phyloP scores from a whole-genome alignment of 2,797 vertebrate genomes.

The Acomys russatus region DNA sequence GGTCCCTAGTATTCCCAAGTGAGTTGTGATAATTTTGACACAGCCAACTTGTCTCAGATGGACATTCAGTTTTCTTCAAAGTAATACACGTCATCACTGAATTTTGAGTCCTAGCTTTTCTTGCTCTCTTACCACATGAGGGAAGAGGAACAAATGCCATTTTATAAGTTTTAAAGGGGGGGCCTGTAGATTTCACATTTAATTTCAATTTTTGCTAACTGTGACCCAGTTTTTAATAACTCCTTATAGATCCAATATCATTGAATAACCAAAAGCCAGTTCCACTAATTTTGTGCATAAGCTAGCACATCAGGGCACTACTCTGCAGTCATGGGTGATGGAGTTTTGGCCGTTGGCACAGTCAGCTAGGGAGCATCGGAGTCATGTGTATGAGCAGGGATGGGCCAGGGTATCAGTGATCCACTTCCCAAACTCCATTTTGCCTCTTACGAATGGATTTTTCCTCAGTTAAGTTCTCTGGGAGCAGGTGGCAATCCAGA shows the following conservation, averaged over 20 bases:
- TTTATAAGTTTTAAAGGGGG: background rate
- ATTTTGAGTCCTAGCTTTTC: background rate
- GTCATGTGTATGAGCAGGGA: background rate
- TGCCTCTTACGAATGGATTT: background rate
- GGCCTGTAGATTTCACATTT: background rate
- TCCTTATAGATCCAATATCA: background rate
- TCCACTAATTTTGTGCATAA: background rate
- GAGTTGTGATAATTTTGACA: background rate
- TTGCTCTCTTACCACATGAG: background rate
- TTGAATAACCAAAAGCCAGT: background rate
- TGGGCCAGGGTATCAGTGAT: background rate
- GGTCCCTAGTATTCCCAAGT: background rate
- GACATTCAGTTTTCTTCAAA: constrained; percentile 16
- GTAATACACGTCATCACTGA: background rate
- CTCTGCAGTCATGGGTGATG: background rate
- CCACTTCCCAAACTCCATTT: background rate
- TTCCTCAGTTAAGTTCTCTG: background rate
- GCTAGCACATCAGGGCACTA: background rate
- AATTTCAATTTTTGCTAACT: background rate
- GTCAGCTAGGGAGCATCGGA: background rate
- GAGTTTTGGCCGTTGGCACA: background rate
- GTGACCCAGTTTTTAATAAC: background rate
- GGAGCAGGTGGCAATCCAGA: background rate
- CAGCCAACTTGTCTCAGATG: background rate
- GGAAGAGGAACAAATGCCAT: background rate